Base-by-base conservation (phyloP, 2,888 invertebrate species). In the Temnothorax unifasciatus region DNA sequence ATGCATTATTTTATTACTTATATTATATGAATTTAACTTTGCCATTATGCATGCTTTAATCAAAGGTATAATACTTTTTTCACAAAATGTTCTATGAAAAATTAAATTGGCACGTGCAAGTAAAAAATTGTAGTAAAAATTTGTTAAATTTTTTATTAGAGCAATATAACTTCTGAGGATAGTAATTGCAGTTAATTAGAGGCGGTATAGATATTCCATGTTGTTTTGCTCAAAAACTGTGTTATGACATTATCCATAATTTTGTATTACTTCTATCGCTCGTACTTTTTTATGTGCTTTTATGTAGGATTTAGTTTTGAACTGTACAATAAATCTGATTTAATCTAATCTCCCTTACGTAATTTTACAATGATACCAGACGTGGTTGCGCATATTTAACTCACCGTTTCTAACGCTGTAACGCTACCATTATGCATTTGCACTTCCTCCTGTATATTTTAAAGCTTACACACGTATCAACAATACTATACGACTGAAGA, bases 391-490 rank as follows among this genome's bases (percentile, higher is more conserved):
- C 57, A 59, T 57, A 47, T 79, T 79, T 69, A 69, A 69, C 47
- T 34, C 57, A 44, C 57, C 29, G 18, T 57, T 68, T 44, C 68
- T 77, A 54, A 57, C 68, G 34, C 29, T 38, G 79, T 38, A 79
- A 61, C 59, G 54, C n/a, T 18, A 47, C 21, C 18, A 13, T 47
- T 69, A 44, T 29, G 21, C 79, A 21, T 68, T 59, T n/a, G 47
- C 38, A 38, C 69, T 50, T 71, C 15, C 18, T 21, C 38, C 4
- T 59, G 47, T 71, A 71, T 71, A 77, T 77, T 77, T 54, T 57
- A 59, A 81, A 71, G 79, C 47, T 47, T 61, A 61, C 59, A 71
- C 11, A 34, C 44, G 18, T 59, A 79, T 81, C 47, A 71, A 81
- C 71, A 81, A 71, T 71, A 21, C 71, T 57, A 59, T 47, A 34